A percentile compares a stretch with the other conserved stretches of the same genome.
phyloP scores from a whole-genome alignment of 2,888 invertebrate genomes.

The Tetragonisca angustula region DNA sequence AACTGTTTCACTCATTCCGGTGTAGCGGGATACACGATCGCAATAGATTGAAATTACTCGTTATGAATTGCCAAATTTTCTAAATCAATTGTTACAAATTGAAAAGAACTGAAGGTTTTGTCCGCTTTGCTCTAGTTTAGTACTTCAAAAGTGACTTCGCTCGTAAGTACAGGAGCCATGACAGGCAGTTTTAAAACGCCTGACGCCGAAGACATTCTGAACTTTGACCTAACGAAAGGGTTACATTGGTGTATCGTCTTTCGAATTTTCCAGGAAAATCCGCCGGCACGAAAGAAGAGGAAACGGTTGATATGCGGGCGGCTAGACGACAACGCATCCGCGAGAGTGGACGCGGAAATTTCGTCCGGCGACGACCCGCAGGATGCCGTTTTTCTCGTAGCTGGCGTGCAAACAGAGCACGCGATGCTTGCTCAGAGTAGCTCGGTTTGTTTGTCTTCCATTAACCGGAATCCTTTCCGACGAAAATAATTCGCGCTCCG shows the following conservation, averaged over 20 bases:
- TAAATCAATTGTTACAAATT: no score
- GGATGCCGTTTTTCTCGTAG: constrained; percentile 40
- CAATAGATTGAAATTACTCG: no score
- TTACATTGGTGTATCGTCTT: background rate
- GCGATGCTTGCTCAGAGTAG: constrained; percentile 18
- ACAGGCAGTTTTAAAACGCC: no score
- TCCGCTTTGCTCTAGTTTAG: no score
- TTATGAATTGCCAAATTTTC: no score
- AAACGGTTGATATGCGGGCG: constrained; percentile 51
- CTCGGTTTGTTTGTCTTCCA: constrained; percentile 53
- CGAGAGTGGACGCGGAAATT: constrained; percentile 12
- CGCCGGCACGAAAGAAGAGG: background rate
- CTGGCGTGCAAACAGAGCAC: constrained; percentile 50
- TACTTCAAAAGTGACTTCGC: no score
- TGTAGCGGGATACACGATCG: no score
- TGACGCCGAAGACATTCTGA: no score
- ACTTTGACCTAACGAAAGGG: no score
- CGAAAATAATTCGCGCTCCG: constrained; percentile 39
- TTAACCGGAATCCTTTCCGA: constrained; percentile 34
- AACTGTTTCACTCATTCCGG: no score
- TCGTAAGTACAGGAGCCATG: no score
- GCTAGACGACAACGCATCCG: constrained; percentile 52
- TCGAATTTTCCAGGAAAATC: constrained; percentile 37
- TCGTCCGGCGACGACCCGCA: constrained; percentile 40
- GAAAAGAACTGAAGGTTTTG: no score